Percentiles rank a stretch among this genome's conserved stretches.
Evolutionary conservation across 2,888 invertebrate species (phyloP).

Genomic region (Hyles lineata): DNA sequence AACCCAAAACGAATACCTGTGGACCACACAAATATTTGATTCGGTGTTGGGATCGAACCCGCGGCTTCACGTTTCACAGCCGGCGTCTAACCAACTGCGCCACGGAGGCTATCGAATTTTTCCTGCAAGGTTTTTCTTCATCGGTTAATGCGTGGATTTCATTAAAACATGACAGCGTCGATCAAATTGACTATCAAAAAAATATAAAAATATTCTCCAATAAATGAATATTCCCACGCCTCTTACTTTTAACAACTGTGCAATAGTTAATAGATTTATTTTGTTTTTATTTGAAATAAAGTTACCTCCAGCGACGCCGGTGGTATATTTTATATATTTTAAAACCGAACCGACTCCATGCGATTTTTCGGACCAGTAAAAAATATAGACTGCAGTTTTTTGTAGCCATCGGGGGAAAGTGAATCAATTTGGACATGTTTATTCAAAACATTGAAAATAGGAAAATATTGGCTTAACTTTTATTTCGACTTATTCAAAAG

Average conservation of each 20-base stretch:
- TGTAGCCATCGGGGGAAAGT: not conserved
- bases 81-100: no score
- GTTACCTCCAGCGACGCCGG: constrained; percentile 3
- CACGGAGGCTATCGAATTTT: no score
- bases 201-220: not conserved
- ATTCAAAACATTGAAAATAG: constrained; percentile 1
- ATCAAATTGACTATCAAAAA: not conserved
- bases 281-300: not conserved
- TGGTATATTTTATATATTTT: constrained; percentile 18
- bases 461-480: not conserved
- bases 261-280: not conserved
- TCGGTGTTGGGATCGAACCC: no score
- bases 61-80: no score
- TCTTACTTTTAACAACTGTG: not conserved
- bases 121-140: no score
- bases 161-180: no score
- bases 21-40: no score
- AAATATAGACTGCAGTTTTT: constrained; percentile 13
- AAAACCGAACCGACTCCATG: not conserved
- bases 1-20: no score
- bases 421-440: constrained; percentile 16
- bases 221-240: not conserved
- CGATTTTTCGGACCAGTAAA: constrained; percentile 13
- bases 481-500: not conserved
- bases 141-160: no score